Percentiles rank a stretch among this genome's conserved stretches.
Evolutionary conservation across 2,888 invertebrate species (phyloP).

Genomic region (Drosophila prolongata): DNA sequence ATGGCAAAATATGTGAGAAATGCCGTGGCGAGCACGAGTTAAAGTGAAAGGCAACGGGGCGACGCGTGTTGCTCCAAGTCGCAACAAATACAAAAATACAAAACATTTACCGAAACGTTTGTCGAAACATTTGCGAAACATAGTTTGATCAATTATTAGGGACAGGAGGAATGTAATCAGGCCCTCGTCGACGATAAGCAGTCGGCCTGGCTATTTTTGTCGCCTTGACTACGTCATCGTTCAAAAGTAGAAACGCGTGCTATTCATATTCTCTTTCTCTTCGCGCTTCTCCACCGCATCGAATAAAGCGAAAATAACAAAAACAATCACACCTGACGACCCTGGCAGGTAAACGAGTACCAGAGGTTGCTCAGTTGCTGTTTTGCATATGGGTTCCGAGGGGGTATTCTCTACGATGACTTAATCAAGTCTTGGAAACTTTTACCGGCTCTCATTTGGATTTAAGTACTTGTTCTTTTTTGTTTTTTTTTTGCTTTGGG

Average conservation of each 20-base stretch:
- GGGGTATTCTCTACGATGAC: conserved; percentile 58
- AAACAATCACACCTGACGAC: conserved; percentile 63
- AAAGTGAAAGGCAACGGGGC: conserved; percentile 43
- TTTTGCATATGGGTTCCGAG: conserved; percentile 35
- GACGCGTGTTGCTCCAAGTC: conserved; percentile 24
- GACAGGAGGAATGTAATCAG: conserved; percentile 35
- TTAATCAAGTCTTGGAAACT: conserved; percentile 59
- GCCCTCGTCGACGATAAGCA: conserved; percentile 30
- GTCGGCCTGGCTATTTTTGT: conserved; percentile 42
- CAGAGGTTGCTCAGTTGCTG: conserved; percentile 26
- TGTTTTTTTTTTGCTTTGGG: conserved; percentile 15
- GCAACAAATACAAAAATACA: not conserved
- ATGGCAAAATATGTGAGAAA: conserved; percentile 71
- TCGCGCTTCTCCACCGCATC: not conserved
- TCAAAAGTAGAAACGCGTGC: conserved; percentile 52
- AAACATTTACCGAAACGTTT: conserved; percentile 7
- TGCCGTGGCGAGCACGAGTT: conserved; percentile 48
- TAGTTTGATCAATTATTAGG: conserved; percentile 48
- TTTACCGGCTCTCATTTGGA: conserved; percentile 16
- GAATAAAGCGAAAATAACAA: conserved; percentile 20
- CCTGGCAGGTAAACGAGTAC: conserved; percentile 51
- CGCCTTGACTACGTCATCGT: conserved; percentile 63
- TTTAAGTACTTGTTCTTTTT: conserved; percentile 13
- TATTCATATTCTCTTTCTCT: conserved; percentile 29
- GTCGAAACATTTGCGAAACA: conserved; percentile 15